phyloP scores from a whole-genome alignment of 2,888 invertebrate species.

The Crossocerus cetratus region DNA sequence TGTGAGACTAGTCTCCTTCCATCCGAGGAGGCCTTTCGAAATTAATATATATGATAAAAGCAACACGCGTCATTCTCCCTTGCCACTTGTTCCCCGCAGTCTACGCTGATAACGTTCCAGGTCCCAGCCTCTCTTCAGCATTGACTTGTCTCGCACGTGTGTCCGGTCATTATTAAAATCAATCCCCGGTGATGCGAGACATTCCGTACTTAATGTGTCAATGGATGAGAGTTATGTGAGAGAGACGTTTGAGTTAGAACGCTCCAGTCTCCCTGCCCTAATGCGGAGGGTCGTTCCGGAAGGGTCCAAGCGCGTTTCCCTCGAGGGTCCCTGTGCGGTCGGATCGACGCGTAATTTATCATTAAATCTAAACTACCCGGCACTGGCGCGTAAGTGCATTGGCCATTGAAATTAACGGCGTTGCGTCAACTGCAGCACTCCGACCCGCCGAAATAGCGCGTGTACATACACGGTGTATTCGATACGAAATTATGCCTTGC shows the following conservation, averaged over 20 bases:
- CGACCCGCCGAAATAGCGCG: not conserved
- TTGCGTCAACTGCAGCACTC: slow-evolving; percentile 20
- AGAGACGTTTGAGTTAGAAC: too few relatives aligned
- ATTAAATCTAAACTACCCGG: not conserved
- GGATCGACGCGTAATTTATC: not conserved
- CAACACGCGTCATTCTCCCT: too few relatives aligned
- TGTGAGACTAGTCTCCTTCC: slow-evolving; percentile 14
- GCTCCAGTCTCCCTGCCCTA: too few relatives aligned
- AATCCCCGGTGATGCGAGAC: too few relatives aligned
- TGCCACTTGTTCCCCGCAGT: too few relatives aligned
- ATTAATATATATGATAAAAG: slow-evolving; percentile 22
- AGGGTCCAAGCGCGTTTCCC: too few relatives aligned
- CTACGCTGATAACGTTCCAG: too few relatives aligned
- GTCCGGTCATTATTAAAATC: not conserved
- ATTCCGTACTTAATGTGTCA: too few relatives aligned
- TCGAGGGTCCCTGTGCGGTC: too few relatives aligned
- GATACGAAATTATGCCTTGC: slow-evolving; percentile 4
- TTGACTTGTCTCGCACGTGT: not conserved
- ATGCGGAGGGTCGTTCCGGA: too few relatives aligned
- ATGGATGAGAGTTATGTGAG: too few relatives aligned
- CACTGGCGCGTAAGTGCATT: slow-evolving; percentile 14
- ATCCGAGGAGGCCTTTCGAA: not conserved
- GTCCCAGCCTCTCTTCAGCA: too few relatives aligned
- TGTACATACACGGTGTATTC: slow-evolving; percentile 13
- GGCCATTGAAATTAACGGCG: slow-evolving; percentile 27